These are phyloP conservation scores for Steatornis caripensis DNA, from an alignment of 2,113 vertebrate genomes.

Conservation along the genomic window DNA sequence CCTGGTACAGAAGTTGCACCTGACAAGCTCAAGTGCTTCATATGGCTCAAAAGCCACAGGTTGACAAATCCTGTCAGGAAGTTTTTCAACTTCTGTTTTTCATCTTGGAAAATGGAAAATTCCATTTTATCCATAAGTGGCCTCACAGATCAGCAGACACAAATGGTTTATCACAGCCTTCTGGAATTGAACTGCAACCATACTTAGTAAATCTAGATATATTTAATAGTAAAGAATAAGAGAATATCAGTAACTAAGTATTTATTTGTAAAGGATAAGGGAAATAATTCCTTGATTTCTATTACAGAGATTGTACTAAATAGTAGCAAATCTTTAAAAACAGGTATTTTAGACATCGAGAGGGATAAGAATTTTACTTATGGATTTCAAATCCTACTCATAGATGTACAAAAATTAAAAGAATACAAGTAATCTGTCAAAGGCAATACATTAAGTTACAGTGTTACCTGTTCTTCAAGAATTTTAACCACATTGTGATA, in stretches of 20 bases:
- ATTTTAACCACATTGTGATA: conserved; percentile 77
- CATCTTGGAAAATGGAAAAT: not conserved
- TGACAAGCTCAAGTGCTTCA: not conserved
- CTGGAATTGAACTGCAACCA: not conserved
- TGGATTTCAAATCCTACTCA: not conserved
- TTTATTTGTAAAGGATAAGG: not conserved
- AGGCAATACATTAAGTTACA: not conserved
- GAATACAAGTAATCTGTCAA: not conserved
- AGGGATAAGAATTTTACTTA: not conserved
- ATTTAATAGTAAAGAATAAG: not conserved
- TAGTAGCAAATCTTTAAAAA: not conserved
- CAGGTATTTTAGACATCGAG: not conserved
- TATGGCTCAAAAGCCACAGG: not conserved
- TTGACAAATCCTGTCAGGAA: not conserved
- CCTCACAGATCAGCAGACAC: not conserved
- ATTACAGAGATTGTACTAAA: not conserved
- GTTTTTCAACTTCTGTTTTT: not conserved
- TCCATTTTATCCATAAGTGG: not conserved
- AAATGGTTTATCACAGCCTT: not conserved
- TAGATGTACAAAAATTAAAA: not conserved
- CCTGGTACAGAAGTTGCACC: not conserved
- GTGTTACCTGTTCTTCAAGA: conserved; percentile 82
- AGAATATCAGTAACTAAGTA: not conserved
- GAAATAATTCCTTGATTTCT: not conserved
- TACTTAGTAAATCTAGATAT: not conserved